Evolutionary conservation across 1,140 invertebrate species (phyloP), one percentile per base, ranked within the genome.

Genomic region (Heliconius melpomene): DNA sequence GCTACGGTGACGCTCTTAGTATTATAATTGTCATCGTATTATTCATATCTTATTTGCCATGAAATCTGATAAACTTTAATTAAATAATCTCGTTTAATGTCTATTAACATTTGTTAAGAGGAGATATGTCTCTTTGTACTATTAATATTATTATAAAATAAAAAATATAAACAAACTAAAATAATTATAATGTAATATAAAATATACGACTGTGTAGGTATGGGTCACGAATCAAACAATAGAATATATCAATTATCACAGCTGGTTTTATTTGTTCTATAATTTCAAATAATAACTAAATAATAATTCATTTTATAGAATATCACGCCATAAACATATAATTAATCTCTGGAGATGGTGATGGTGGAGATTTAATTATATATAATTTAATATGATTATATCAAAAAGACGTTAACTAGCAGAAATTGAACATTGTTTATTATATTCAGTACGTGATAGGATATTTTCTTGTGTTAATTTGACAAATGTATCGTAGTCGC

Each of bases 401-500:
- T 60, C n/a, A 66, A 29, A 66, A 66, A 26, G 3, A 16, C 5
- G 9, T 79, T 79, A 82, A 72, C 46, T 77, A 57, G 79, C 70
- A 7, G 50, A 32, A 82, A 74, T 79, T 26, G n/a, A 76, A 76
- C 91, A 94, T 77, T 86, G 71, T n/a, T 81, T 60, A 23, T 80
- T 83, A 36, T 83, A 90, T 36, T 92, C 88, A 32, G 80, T 80
- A 13, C 83, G 76, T 16, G 87, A 82, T 54, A 85, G 83, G 2
- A 85, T 46, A 18, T 82, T 75, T 29, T 89, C 83, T 73, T 85
- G 77, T 18, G 87, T 87, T 9, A 94, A 82, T 23, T 60, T 79
- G 1, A 90, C 38, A 81, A 94, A 94, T 38, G 86, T 89, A 20
- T 89, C 87, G 72, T 89, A 94, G 57, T 92, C 88, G 72, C 93